Base-by-base conservation (phyloP, 2,797 vertebrate genomes). In the Scleropages formosus region DNA sequence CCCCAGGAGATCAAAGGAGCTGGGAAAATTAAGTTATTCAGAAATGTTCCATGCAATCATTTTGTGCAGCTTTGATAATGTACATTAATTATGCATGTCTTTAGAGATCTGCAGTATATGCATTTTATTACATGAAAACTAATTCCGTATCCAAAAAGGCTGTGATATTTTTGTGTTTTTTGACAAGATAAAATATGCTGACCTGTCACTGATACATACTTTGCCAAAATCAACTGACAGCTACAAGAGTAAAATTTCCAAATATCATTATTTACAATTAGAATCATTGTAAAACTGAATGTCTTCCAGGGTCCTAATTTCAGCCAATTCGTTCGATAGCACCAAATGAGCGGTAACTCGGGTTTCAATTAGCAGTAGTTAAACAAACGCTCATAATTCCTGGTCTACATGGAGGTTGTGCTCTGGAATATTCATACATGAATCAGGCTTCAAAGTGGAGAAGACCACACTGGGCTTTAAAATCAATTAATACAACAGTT, bases 1-100 rank as follows among this genome's bases (percentile, higher is more conserved):
- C 61, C 69, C 27, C 49, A 24, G 51, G 44, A 65, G 75, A 77
- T 77, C 26, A 73, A 72, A 77, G 60, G 24, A 65, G 27, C 20
- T 22, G n/a, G 61, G 53, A 72, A 72, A 39, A 72, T 66, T 72
- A 72, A 77, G 69, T 58, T 72, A 77, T 77, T 77, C 68, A 72
- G 49, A 77, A 77, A 77, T 71, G 46, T 51, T 72, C 69, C n/a
- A 16, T 31, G 69, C 68, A 65, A 65, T 58, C 69, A 65, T 58
- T 77, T 77, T 58, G 20, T 18, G 22, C 47, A 46, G 27, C 60
- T 65, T 72, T 77, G 59, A 77, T 65, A 77, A 63, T 63, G 46
- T 64, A 31, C 75, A 64, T 71, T 65, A 77, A 64, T 72, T 77
- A 65, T 77, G 18, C 69, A 64, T 59, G 62, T 59, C 59, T 51